A percentile compares a stretch with the other conserved stretches of the same genome.
These are phyloP conservation scores for Otocyon megalotis DNA, from an alignment of 2,113 vertebrate species.

Conservation along the genomic window DNA sequence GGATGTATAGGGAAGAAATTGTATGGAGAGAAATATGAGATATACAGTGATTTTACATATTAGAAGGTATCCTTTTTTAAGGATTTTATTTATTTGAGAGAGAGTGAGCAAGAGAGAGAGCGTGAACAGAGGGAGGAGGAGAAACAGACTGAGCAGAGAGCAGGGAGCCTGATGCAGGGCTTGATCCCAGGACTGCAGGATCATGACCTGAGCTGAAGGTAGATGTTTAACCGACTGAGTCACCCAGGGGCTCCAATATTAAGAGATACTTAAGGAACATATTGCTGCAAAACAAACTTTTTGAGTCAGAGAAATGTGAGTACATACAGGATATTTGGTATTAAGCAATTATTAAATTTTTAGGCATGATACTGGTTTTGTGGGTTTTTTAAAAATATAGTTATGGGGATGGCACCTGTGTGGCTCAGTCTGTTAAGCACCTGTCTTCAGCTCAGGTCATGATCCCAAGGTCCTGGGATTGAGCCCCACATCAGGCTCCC, in stretches of 20 bases:
- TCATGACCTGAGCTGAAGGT: no score
- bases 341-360: constrained; percentile 21
- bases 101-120: no score
- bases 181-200: no score
- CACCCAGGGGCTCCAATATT: neutral
- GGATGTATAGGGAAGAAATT: neutral
- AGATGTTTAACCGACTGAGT: no score
- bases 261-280: neutral
- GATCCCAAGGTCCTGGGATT: no score
- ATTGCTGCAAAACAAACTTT: neutral
- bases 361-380: neutral
- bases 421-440: no score
- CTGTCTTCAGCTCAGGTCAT: no score
- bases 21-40: neutral
- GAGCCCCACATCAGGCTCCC: no score
- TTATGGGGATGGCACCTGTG: neutral
- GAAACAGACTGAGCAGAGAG: no score
- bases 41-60: neutral
- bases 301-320: neutral
- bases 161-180: no score
- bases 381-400: neutral
- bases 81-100: no score
- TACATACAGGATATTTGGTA: neutral
- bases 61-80: neutral
- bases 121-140: no score